phyloP scores from a whole-genome alignment of 2,888 invertebrate species.

The Luperina nickerlii region DNA sequence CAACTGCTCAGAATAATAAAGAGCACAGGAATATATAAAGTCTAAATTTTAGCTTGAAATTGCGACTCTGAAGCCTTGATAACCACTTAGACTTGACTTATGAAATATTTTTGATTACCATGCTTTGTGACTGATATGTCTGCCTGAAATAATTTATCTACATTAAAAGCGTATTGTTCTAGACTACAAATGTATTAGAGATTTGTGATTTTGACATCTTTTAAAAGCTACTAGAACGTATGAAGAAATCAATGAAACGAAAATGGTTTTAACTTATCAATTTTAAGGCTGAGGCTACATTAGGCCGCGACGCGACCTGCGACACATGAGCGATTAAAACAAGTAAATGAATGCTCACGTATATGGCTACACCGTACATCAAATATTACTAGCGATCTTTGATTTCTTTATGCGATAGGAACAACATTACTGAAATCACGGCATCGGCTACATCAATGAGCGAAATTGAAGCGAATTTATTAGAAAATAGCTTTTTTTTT shows the following conservation, averaged over 20 bases:
- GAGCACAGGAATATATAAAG: slow-evolving; percentile 6
- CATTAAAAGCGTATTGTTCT: slow-evolving; percentile 13
- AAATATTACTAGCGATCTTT: no score
- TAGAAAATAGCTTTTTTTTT: no score
- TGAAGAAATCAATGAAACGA: neutral
- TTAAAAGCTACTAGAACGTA: neutral
- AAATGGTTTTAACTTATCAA: neutral
- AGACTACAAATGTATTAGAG: neutral
- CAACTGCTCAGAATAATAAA: slow-evolving; percentile 21
- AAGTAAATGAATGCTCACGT: no score
- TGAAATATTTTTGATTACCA: slow-evolving; percentile 30
- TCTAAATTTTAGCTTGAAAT: slow-evolving; percentile 16
- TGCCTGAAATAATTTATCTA: slow-evolving; percentile 6
- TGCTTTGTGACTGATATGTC: neutral
- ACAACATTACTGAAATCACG: no score
- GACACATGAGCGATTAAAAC: no score
- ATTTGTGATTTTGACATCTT: slow-evolving; percentile 3
- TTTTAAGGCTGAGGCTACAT: no score
- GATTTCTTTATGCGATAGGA: no score
- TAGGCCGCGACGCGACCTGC: no score
- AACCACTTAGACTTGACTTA: slow-evolving; percentile 27
- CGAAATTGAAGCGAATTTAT: no score
- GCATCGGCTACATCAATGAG: no score
- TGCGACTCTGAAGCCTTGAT: slow-evolving; percentile 12
- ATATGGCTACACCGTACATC: no score